A percentile compares a stretch with the other conserved stretches of the same genome.
Evolutionary conservation across 2,888 invertebrate genomes (phyloP).

Genomic region (Drosophila putrida): DNA sequence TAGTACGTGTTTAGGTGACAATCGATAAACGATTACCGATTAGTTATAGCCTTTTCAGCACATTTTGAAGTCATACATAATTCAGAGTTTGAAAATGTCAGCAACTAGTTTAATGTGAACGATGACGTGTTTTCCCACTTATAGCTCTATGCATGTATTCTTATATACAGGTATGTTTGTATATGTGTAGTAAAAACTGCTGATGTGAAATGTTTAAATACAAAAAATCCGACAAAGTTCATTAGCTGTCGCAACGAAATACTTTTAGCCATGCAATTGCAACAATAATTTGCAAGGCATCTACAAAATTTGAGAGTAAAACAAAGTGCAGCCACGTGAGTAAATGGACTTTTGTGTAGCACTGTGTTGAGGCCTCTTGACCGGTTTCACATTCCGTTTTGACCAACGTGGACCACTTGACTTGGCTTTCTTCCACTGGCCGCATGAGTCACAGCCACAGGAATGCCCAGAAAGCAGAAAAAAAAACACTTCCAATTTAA

Average conservation of each 20-base stretch:
- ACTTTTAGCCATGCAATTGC: conserved; percentile 43
- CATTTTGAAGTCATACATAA: conserved; percentile 26
- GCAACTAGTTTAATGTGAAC: conserved; percentile 32
- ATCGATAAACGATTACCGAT: conserved; percentile 18
- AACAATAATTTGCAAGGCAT: conserved; percentile 27
- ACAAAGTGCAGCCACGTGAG: conserved; percentile 50
- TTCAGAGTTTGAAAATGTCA: conserved; percentile 52
- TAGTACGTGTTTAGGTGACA: conserved; percentile 27
- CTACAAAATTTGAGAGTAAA: conserved; percentile 25
- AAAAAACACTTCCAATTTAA: conserved; percentile 4
- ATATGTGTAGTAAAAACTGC: conserved; percentile 35
- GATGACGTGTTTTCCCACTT: conserved; percentile 58
- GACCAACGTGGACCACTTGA: conserved; percentile 58
- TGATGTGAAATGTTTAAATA: conserved; percentile 49
- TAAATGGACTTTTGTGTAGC: conserved; percentile 52
- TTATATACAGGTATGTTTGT: conserved; percentile 6
- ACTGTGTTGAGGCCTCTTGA: conserved; percentile 36
- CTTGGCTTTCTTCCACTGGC: conserved; percentile 50
- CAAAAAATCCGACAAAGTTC: conserved; percentile 54
- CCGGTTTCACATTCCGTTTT: conserved; percentile 58
- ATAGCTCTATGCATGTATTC: conserved; percentile 13
- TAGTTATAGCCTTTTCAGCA: conserved; percentile 11
- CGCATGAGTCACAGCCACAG: conserved; percentile 58
- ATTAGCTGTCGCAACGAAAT: conserved; percentile 64
- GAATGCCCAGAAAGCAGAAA: conserved; percentile 56